A percentile compares a stretch with the other conserved stretches of the same genome.
phyloP scores from a whole-genome alignment of 2,113 vertebrate species.

The Pygoscelis adeliae region DNA sequence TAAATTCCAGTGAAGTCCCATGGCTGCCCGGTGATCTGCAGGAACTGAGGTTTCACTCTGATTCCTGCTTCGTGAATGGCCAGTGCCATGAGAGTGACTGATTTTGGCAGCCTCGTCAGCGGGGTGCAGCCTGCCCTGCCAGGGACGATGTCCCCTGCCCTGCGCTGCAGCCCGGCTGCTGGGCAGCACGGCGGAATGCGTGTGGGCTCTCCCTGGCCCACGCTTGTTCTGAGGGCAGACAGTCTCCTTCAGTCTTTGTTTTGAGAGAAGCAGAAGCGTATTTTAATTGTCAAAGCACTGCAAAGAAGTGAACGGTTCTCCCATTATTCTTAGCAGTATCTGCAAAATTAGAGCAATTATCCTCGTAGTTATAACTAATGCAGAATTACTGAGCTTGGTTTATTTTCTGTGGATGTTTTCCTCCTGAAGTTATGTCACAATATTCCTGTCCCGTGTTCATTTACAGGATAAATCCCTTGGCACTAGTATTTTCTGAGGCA shows the following conservation, averaged over 20 bases:
- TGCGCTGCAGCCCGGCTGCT: background rate
- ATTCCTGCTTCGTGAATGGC: background rate
- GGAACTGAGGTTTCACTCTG: background rate
- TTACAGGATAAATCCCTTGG: background rate
- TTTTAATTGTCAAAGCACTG: background rate
- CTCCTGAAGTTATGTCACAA: background rate
- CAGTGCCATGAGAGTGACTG: background rate
- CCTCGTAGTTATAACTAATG: background rate
- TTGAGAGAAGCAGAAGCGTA: background rate
- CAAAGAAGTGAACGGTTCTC: background rate
- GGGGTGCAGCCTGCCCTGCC: background rate
- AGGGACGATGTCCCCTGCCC: background rate
- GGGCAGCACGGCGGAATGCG: accelerated
- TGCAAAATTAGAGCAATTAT: background rate
- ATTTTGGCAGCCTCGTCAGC: background rate
- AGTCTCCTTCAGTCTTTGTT: background rate
- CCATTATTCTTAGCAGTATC: background rate
- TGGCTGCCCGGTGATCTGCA: background rate
- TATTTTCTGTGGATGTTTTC: background rate
- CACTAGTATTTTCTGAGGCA: background rate
- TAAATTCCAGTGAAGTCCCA: background rate
- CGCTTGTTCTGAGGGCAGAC: background rate
- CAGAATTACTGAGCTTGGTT: background rate
- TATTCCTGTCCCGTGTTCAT: background rate
- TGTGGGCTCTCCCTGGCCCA: background rate